Evolutionary conservation across 1,140 invertebrate genomes (phyloP).

Genomic region (Eupristina koningsbergeri): DNA sequence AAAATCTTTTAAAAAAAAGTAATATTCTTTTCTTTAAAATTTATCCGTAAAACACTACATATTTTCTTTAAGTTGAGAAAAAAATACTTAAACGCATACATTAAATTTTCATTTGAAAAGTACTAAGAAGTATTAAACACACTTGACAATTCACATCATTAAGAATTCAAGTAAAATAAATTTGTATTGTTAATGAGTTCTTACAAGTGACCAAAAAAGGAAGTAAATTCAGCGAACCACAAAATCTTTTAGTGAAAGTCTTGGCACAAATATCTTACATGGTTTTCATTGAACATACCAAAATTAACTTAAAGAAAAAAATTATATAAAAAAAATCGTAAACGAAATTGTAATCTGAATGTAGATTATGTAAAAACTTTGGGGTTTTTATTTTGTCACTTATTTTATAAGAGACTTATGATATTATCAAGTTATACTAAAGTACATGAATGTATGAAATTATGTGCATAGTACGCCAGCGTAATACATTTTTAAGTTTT

Average conservation of each 20-base stretch:
- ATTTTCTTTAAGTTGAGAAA: too few relatives aligned
- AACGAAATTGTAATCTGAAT: neutral
- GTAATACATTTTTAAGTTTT: neutral
- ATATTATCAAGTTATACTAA: neutral
- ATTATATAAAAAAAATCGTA: neutral
- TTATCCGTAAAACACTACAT: too few relatives aligned
- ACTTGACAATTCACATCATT: neutral
- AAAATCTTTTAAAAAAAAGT: neutral
- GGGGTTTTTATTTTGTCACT: conserved; percentile 13
- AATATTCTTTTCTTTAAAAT: neutral
- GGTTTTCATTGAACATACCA: neutral
- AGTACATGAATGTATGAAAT: neutral
- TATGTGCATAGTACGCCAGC: conserved; percentile 5
- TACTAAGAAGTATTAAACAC: too few relatives aligned
- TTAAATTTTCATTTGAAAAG: too few relatives aligned
- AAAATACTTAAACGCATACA: too few relatives aligned
- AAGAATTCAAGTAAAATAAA: too few relatives aligned
- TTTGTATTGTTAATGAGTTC: neutral
- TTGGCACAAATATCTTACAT: neutral
- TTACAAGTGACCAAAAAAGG: neutral
- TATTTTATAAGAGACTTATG: conserved; percentile 39
- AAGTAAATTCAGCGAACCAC: neutral
- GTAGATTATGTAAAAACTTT: conserved; percentile 20
- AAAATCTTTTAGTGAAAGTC: conserved; percentile 7
- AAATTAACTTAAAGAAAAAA: neutral